Evolutionary conservation across 92 coral and sea anemone species (phyloP).

Genomic region (Montipora capitata): DNA sequence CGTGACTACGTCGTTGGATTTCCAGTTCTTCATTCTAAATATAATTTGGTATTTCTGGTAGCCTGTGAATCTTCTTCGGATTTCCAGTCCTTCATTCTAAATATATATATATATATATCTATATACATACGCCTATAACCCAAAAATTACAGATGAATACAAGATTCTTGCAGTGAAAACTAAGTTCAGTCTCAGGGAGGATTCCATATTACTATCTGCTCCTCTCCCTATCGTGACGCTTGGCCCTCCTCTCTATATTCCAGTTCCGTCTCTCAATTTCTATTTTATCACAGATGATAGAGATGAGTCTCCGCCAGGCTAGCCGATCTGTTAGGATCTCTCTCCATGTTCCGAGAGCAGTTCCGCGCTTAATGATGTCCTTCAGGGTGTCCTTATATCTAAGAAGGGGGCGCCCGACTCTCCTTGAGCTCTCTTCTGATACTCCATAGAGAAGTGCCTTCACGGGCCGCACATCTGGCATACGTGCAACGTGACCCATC

Average conservation of each 20-base stretch:
- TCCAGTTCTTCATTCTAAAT: too few relatives aligned
- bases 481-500: constrained; percentile 4
- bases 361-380: constrained; percentile 25
- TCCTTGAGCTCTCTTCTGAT: constrained; percentile 19
- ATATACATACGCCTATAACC: too few relatives aligned
- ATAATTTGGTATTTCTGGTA: too few relatives aligned
- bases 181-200: constrained; percentile 42
- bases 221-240: constrained; percentile 37
- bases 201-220: constrained; percentile 27
- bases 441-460: constrained; percentile 29
- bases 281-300: constrained; percentile 27
- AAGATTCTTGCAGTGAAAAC: constrained; percentile 37
- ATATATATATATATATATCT: too few relatives aligned
- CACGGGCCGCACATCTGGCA: not conserved
- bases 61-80: too few relatives aligned
- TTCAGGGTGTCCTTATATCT: constrained; percentile 41
- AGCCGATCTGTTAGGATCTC: not conserved
- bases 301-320: constrained; percentile 12
- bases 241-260: constrained; percentile 23
- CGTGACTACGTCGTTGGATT: too few relatives aligned
- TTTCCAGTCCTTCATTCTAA: too few relatives aligned
- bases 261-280: constrained; percentile 29
- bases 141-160: too few relatives aligned
- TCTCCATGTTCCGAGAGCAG: constrained; percentile 29
- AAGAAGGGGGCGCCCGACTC: constrained; percentile 31